Evolutionary conservation across 1,140 invertebrate genomes (phyloP), one percentile per base, ranked within the genome.

Genomic region (Elysia chlorotica): DNA sequence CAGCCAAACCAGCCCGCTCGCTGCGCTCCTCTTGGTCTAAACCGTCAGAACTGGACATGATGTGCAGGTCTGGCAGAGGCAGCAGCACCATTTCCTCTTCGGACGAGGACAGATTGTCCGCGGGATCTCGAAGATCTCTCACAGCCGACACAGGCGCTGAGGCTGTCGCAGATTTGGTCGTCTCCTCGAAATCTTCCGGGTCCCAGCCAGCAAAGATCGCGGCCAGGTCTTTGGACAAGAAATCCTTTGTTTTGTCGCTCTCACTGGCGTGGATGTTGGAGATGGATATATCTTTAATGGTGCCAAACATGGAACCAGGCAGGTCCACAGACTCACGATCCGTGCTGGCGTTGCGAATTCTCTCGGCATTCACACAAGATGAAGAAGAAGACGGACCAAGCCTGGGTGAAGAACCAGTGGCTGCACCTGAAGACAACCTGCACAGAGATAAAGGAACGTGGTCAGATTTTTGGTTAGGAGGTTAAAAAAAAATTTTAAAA

Each of bases 201-300:
- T 63, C 69, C 59, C 57, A 63, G 37, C 23, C 3, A 23, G 37
- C 53, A 62, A 75, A 75, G 17, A 75, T 53, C 3, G 70, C 36
- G n/a, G 74, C 74, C 21, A 79, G 74, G 57, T 79, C 77, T 61
- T 83, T 83, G 28, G 48, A 66, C 33, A 73, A 67, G 71, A 86
- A 85, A 31, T 80, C 78, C 57, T 74, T 77, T 21, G 80, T 84
- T 70, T 86, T 86, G 62, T 86, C 83, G 0, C 65, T 54, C 36
- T 84, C 83, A 35, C 65, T 71, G 2, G 81, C 68, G 59, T 81
- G 76, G 30, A 86, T 83, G 68, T 86, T 86, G 21, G 80, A 80
- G 33, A 84, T 82, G 54, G 79, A 80, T 2, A 86, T 37, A 59
- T 85, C 81, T 70, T 86, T 86, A 28, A 86, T 84, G 23, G 80